phyloP scores from a whole-genome alignment of 2,113 vertebrate species.

The Beaufortia kweichowensis region DNA sequence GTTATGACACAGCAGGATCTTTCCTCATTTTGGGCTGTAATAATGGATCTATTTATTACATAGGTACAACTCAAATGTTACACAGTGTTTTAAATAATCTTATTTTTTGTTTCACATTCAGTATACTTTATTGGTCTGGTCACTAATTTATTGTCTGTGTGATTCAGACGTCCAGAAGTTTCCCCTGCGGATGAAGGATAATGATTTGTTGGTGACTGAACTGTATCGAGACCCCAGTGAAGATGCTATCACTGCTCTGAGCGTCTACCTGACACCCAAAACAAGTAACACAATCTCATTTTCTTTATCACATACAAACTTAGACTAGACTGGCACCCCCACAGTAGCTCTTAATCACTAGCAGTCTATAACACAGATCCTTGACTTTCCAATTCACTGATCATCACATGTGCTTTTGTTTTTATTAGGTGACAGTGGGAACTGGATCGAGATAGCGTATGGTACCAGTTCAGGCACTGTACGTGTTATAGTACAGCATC shows the following conservation, averaged over 20 bases:
- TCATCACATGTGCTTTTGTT: background rate
- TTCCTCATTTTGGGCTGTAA: constrained; percentile 90
- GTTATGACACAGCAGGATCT: constrained; percentile 88
- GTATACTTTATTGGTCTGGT: no score
- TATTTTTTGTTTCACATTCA: no score
- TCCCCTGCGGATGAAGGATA: constrained; percentile 91
- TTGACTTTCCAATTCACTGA: no score
- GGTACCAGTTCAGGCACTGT: constrained; percentile 88
- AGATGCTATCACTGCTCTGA: constrained; percentile 88
- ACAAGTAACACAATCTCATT: constrained; percentile 73
- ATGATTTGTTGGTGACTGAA: constrained; percentile 89
- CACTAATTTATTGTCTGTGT: no score
- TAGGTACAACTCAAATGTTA: constrained; percentile 69
- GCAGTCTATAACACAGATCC: no score
- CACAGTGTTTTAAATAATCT: no score
- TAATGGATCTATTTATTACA: constrained; percentile 92
- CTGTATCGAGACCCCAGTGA: constrained; percentile 87
- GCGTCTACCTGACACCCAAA: constrained; percentile 91
- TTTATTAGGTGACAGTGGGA: constrained; percentile 86
- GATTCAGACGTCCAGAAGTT: constrained; percentile 88
- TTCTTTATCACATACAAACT: constrained; percentile 2
- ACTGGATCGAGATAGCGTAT: constrained; percentile 93
- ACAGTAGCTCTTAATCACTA: no score
- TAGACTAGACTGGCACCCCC: no score
- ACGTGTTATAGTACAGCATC: constrained; percentile 91